Base-by-base conservation (phyloP, 2,888 invertebrate species). In the Sinopyrophorus schimmeli region DNA sequence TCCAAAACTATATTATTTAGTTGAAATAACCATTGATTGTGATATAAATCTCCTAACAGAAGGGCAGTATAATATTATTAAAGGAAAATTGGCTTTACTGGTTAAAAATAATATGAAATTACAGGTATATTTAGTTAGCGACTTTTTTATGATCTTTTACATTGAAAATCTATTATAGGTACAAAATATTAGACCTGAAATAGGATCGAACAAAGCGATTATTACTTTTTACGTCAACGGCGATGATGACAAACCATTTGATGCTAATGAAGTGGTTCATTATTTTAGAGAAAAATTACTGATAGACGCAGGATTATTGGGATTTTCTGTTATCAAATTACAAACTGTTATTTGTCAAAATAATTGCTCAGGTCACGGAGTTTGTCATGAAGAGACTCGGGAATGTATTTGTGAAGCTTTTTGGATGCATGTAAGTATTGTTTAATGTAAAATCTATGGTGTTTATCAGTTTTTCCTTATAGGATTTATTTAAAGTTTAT, bases 351-450 rank as follows among this genome's bases (percentile, higher is more conserved):
- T 93, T 44, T 96, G 96, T 68, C 93, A 95, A 65, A 93, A 93
- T 75, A 80, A 89, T 72, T 96, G 96, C 75, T 94, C 94, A 23
- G 88, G 87, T 30, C 95, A 96, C 73, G 96, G 96, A 39, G 80
- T 81, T 20, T 96, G 96, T 75, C 87, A 92, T 71, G 86, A 87
- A 66, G 82, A 86, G 59, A 84, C 89, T 3, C 80, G 94, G 61
- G 80, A 83, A 42, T 96, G 95, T 67, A 80, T 89, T 63, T 96
- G 95, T 73, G 92, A 95, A 74, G 89, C 93, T 11, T 95, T 95
- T 77, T 96, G 96, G 96, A 95, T 95, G 92, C 88, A 92, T 70
- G 69, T 68, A 59, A 32, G 21, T 5, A 4, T 30, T 1, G 12
- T 7, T 30, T 15, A 1, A 16, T 1, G 16, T 11, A 12, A 27